Base-by-base conservation (phyloP, 1,140 invertebrate species). In the Bilobella aurantiaca region DNA sequence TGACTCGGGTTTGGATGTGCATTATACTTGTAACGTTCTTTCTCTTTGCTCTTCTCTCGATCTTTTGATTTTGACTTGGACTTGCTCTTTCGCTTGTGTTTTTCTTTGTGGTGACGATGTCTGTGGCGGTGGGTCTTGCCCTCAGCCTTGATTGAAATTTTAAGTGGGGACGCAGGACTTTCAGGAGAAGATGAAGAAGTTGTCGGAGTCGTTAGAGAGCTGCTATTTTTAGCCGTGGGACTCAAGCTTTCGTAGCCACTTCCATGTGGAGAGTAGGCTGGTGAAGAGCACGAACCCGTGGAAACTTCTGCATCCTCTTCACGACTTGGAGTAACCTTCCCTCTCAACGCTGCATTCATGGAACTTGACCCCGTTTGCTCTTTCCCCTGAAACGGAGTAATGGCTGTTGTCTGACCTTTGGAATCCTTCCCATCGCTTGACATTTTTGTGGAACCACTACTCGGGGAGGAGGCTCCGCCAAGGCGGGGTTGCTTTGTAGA, bases 21-120 rank as follows among this genome's bases (percentile, higher is more conserved):
- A 28, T 62, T 62, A 23, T 62, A 62, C 28, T 62, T 62, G 25
- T 62, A 62, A 14, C 59, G 29, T 42, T 62, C 59, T 42, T 59
- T 59, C 28, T 59, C 58, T 27, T 27, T 30, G 14, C 59, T 31
- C 67, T 63, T 69, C n/a, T 59, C 29, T 47, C 49, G 67, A 21
- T 69, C 67, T 56, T 69, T 67, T 1, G 32, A n/a, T 23, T 56
- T 65, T 27, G 58, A 46, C 58, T 70, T 69, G n/a, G 63, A 49
- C 34, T 69, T 68, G 31, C 65, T 59, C 27, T 66, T 27, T 23
- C 62, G 31, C 5, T 70, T 61, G n/a, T 65, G 49, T 18, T 71
- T 42, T 1, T 68, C 60, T n/a, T 66, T 64, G 28, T 69, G 66
- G 53, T 68, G 63, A 42, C 64, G 61, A 27, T 65, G 64, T 47